Evolutionary conservation across 92 coral and sea anemone species (phyloP).

Genomic region (Meandrina meandrites): DNA sequence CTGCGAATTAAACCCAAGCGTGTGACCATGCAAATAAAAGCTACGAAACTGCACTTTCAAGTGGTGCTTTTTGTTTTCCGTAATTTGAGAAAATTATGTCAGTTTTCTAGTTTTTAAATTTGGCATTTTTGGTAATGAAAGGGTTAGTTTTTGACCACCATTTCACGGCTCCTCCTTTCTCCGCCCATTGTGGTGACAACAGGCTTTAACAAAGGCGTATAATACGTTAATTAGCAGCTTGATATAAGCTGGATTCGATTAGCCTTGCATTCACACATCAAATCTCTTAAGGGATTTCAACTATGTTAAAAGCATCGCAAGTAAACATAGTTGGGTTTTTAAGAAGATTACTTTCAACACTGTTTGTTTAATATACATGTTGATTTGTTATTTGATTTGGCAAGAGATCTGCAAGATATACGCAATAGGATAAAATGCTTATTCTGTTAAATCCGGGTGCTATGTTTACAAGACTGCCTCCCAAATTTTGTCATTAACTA

Average conservation of each 20-base stretch:
- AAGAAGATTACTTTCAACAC: constrained; percentile 8
- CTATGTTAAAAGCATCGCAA: constrained; percentile 22
- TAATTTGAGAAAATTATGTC: background rate
- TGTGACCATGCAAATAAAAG: background rate
- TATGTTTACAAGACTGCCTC: background rate
- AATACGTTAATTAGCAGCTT: constrained; percentile 38
- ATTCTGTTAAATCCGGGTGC: background rate
- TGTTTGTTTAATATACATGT: background rate
- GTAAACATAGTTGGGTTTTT: background rate
- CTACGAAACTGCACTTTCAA: background rate
- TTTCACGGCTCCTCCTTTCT: constrained; percentile 19
- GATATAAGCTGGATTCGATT: constrained; percentile 10
- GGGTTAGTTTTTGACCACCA: constrained; percentile 14
- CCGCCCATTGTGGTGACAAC: constrained; percentile 35
- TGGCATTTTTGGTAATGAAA: background rate
- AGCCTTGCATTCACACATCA: constrained; percentile 14
- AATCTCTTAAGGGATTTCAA: constrained; percentile 41
- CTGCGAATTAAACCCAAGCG: background rate
- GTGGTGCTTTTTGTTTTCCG: background rate
- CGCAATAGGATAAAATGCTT: background rate
- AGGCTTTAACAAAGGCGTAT: constrained; percentile 21
- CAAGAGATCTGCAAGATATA: background rate
- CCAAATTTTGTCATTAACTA: background rate
- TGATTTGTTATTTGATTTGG: constrained; percentile 5
- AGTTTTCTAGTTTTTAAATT: background rate